Conservation (phyloP, 1,140 invertebrate genomes). For the Littorina saxatilis region DNA sequence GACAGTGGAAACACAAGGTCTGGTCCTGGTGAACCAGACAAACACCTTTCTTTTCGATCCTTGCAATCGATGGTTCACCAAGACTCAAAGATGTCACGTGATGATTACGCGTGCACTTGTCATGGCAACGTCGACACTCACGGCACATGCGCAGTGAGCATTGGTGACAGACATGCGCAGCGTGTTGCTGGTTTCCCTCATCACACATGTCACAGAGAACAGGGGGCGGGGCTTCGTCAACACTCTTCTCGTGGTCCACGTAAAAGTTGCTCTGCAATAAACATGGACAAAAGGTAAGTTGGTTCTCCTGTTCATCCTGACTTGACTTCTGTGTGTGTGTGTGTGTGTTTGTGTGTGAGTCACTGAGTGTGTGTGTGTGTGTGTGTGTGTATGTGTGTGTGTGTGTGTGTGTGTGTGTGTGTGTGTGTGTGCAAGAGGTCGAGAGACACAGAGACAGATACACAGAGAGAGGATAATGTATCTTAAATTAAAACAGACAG, state of each 20-base stretch:
- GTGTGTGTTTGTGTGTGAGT: background rate
- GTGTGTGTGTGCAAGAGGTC: too few relatives aligned
- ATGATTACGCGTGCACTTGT: background rate
- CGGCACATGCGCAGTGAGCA: background rate
- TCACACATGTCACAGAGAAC: slow-evolving; percentile 31
- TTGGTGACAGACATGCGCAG: background rate
- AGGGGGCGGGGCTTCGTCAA: background rate
- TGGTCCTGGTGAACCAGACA: slow-evolving; percentile 24
- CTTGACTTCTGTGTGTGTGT: too few relatives aligned
- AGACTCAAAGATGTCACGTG: background rate
- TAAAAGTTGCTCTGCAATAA: slow-evolving; percentile 15
- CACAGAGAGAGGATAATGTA: too few relatives aligned
- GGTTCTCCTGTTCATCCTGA: too few relatives aligned
- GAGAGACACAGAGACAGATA: too few relatives aligned
- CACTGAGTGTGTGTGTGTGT: too few relatives aligned
- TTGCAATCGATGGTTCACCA: background rate
- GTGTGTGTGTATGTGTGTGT: too few relatives aligned
- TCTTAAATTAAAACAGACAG: too few relatives aligned
- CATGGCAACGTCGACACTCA: background rate
- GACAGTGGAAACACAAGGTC: slow-evolving; percentile 25
- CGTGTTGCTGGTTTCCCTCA: background rate
- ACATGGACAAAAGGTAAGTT: too few relatives aligned
- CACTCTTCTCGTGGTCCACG: background rate
- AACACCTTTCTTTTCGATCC: background rate
- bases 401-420: too few relatives aligned